Base-by-base conservation (phyloP, 64 coral and sea anemone species). In the Pocillopora damicornis region DNA sequence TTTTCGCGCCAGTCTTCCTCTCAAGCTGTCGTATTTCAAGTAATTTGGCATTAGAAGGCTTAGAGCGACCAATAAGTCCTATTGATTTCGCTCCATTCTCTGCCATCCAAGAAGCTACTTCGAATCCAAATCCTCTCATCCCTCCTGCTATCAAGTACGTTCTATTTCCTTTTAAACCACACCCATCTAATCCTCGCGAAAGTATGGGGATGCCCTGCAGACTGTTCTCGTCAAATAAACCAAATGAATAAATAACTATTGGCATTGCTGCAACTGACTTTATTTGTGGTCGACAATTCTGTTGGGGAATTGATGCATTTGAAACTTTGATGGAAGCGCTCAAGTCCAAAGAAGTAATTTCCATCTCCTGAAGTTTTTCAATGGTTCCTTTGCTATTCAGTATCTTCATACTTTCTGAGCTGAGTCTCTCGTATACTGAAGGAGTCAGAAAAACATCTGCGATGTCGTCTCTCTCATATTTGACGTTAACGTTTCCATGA, bases 61-160 rank as follows among this genome's bases (percentile, higher is more conserved):
- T 34, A 7, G 94, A 92, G 13, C 94, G 86, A n/a, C 75, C 86
- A 8, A 89, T 51, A 15, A 91, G 51, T 59, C 73, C 79, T 60
- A 95, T 37, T 0, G 94, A 79, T 16, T 86, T 86, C 15, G 94
- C 94, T 34, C 87, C 86, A 80, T 87, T 89, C n/a, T 89, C 86
- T 60, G 77, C 45, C 78, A 95, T 89, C 94, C 94, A 95, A 6
- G 36, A 68, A 36, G 87, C 94, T n/a, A 95, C 94, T 58, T 92
- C 90, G 25, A 95, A 95, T 18, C 94, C 94, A 87, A 92, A 86
- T 34, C 94, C 94, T 66, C 81, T 34, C 36, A 86, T 36, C 34
- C 94, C 94, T 16, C 94, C 94, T 17, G 89, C 87, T 18, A 95
- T 61, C 26, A 95, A 11, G 56, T 95, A 95, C 1, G 89, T 80